Percentiles rank a stretch among this genome's conserved stretches.
Evolutionary conservation across 2,113 vertebrate species (phyloP).

Genomic region (Callipepla californica): DNA sequence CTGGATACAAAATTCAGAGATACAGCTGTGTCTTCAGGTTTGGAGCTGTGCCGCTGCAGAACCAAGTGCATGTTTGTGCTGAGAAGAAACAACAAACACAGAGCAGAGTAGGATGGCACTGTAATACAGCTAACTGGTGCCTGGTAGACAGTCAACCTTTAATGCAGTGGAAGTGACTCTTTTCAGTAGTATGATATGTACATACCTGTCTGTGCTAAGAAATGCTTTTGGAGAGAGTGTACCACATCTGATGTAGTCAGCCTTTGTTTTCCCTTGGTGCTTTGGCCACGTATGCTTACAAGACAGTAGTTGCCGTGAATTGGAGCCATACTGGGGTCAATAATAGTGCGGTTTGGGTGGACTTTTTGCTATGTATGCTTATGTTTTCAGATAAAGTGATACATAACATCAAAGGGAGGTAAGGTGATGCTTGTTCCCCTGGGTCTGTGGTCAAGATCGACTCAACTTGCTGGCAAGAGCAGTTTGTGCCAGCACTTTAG

Average conservation of each 20-base stretch:
- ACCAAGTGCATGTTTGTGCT: neutral
- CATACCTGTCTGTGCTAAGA: neutral
- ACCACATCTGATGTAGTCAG: neutral
- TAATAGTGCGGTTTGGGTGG: neutral
- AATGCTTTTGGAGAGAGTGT: rapidly evolving
- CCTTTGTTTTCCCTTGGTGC: neutral
- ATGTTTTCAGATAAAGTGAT: neutral
- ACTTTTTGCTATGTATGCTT: rapidly evolving
- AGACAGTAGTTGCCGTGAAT: neutral
- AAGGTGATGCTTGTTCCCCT: neutral
- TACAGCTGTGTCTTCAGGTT: neutral
- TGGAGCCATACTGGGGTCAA: neutral
- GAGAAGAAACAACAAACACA: neutral
- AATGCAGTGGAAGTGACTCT: neutral
- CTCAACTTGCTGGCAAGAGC: neutral
- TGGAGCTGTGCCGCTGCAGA: neutral
- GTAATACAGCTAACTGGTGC: neutral
- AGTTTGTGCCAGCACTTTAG: neutral
- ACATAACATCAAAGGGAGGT: neutral
- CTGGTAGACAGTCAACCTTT: neutral
- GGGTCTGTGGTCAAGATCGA: neutral
- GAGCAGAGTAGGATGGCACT: neutral
- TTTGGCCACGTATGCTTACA: neutral
- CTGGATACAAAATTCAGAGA: neutral
- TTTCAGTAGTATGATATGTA: neutral